These are phyloP conservation scores for Sciurus carolinensis DNA, from an alignment of 2,797 vertebrate genomes.

Conservation along the genomic window DNA sequence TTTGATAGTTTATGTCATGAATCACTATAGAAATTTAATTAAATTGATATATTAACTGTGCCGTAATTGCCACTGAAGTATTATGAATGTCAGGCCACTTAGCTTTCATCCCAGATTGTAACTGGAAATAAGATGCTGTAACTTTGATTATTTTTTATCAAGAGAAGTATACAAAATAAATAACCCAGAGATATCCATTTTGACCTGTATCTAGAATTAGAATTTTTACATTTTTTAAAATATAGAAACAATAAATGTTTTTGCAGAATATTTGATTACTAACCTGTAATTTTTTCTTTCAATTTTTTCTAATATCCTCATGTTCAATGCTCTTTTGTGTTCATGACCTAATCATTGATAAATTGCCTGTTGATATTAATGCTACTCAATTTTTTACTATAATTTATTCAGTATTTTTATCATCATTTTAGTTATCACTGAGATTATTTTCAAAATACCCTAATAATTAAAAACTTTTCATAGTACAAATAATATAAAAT, in stretches of 20 bases:
- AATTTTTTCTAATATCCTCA: neutral
- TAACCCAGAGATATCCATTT: neutral
- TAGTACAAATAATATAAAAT: conserved; percentile 46
- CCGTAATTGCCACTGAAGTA: conserved; percentile 87
- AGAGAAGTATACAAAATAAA: conserved; percentile 57
- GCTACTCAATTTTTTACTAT: neutral
- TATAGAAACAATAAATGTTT: conserved; percentile 32
- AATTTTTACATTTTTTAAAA: neutral
- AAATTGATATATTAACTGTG: conserved; percentile 88
- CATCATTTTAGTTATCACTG: conserved; percentile 49
- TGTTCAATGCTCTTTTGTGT: neutral
- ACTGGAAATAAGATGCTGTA: conserved; percentile 82
- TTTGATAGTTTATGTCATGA: conserved; percentile 86
- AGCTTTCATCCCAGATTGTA: conserved; percentile 79
- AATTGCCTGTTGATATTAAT: neutral
- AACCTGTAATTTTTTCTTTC: neutral
- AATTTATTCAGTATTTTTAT: conserved; percentile 18
- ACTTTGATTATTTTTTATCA: conserved; percentile 72
- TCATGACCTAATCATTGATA: conserved; percentile 46
- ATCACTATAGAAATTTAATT: conserved; percentile 88
- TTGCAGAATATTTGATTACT: conserved; percentile 41
- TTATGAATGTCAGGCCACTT: conserved; percentile 85
- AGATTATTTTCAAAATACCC: conserved; percentile 58
- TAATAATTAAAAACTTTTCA: conserved; percentile 66
- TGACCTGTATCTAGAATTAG: neutral